Base-by-base conservation (phyloP, 2,797 vertebrate genomes). In the Sus cebifrons region DNA sequence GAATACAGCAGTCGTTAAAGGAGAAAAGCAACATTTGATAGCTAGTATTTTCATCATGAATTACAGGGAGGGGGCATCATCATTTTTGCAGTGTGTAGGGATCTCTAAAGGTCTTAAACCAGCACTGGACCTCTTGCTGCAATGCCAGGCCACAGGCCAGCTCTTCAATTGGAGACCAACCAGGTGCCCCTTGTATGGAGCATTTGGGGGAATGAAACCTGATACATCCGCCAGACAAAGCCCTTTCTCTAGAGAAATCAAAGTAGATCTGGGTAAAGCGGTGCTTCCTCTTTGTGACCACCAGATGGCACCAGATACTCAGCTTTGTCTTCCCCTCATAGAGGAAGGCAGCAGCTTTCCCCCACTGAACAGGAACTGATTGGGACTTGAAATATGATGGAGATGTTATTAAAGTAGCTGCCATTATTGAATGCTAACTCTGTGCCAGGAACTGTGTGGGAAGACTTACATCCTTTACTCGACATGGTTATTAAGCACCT, bases 261-360 rank as follows among this genome's bases (percentile, higher is more conserved):
- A 25, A 56, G 27, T 14, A 15, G 15, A 1, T 4, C 3, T 0
- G 1, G 18, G 2, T 14, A 85, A 25, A 81, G n/a, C 18, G 2
- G 49, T 56, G 81, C 58, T 58, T 52, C n/a, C 16, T 85, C 32
- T 7, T 79, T 58, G 6, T 56, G 91, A 78, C 93, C 98, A 1
- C 96, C 89, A 98, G 98, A 91, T 97, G 98, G 98, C 97, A 86
- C 91, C 94, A 98, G 88, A 60, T 58, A 73, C 93, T 62, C 6
- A 23, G 21, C 49, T 93, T 89, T 94, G 52, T 65, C 49, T 73
- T 27, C 68, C 7, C 0, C 58, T 44, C 40, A 3, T 1, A 44
- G 68, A 9, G 6, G 64, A 14, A 2, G 32, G 3, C 1, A 3
- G 4, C 1, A 0, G 1, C 9, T 44, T 44, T 20, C 70, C 52